A percentile compares a stretch with the other conserved stretches of the same genome.
phyloP scores from a whole-genome alignment of 2,797 vertebrate genomes.

The Gymnodraco acuticeps region DNA sequence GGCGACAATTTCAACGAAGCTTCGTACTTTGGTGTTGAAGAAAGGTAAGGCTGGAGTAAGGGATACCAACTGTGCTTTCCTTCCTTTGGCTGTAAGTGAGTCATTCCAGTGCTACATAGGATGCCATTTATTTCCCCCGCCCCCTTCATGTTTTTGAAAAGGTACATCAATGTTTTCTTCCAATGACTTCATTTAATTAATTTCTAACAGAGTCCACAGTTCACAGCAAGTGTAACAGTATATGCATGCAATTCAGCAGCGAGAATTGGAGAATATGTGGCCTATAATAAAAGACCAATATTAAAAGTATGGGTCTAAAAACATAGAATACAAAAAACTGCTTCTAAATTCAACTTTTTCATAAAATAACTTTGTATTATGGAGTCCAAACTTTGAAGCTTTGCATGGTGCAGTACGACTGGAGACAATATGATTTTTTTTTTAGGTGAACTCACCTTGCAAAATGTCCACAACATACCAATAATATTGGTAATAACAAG shows the following conservation, averaged over 20 bases:
- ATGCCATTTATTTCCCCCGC: no score
- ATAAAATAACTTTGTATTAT: background rate
- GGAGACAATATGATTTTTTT: background rate
- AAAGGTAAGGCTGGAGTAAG: no score
- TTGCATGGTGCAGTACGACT: background rate
- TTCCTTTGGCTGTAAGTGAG: no score
- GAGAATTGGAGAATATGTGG: no score
- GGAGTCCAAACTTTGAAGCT: background rate
- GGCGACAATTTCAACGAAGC: no score
- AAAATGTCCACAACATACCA: slow-evolving; percentile 9
- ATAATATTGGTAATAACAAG: slow-evolving; percentile 37
- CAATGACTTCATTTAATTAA: background rate
- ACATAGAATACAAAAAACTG: background rate
- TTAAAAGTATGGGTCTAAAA: background rate
- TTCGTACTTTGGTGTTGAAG: no score
- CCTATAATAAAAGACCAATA: background rate
- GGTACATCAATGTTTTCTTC: background rate
- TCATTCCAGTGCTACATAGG: no score
- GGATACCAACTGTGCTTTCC: no score
- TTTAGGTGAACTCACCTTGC: slow-evolving; percentile 7
- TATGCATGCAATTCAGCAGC: background rate
- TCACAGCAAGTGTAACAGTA: background rate
- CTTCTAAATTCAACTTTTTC: background rate
- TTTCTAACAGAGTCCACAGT: background rate
- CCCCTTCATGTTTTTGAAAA: no score